Evolutionary conservation across 2,797 vertebrate species (phyloP).

Genomic region (Pseudochirops corinnae): DNA sequence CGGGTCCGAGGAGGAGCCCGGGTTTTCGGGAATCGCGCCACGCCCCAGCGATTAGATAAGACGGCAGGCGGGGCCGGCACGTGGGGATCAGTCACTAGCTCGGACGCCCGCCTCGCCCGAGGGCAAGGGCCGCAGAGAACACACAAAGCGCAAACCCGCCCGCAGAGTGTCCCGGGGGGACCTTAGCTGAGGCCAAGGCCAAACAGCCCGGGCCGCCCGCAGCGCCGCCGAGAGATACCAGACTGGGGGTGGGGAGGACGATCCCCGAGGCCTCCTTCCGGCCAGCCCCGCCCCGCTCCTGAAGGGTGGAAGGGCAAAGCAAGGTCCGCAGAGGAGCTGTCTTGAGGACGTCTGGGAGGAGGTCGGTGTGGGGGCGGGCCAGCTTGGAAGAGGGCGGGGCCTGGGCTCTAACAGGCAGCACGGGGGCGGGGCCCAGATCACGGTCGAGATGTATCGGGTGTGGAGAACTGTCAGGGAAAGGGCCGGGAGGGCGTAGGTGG

Average conservation of each 20-base stretch:
- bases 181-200: background rate
- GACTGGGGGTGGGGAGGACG: background rate
- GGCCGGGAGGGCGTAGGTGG: background rate
- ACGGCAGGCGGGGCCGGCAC: background rate
- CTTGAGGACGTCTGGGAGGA: background rate
- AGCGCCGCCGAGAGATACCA: background rate
- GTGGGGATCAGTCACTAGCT: background rate
- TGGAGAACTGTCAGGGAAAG: conserved; percentile 20
- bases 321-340: too few species aligned
- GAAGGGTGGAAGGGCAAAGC: background rate
- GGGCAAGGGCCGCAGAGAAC: background rate
- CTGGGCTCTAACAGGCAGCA: background rate
- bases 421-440: background rate
- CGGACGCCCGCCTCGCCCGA: background rate
- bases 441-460: background rate
- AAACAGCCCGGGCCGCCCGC: background rate
- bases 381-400: too few species aligned
- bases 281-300: background rate
- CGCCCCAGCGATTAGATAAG: background rate
- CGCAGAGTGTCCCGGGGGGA: background rate
- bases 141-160: background rate
- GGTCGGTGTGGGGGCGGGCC: background rate
- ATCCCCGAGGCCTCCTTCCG: background rate
- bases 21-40: background rate
- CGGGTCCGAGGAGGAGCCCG: background rate